These are phyloP conservation scores for Rhegmatorhina hoffmannsi DNA, from an alignment of 2,113 vertebrate genomes.

Conservation along the genomic window DNA sequence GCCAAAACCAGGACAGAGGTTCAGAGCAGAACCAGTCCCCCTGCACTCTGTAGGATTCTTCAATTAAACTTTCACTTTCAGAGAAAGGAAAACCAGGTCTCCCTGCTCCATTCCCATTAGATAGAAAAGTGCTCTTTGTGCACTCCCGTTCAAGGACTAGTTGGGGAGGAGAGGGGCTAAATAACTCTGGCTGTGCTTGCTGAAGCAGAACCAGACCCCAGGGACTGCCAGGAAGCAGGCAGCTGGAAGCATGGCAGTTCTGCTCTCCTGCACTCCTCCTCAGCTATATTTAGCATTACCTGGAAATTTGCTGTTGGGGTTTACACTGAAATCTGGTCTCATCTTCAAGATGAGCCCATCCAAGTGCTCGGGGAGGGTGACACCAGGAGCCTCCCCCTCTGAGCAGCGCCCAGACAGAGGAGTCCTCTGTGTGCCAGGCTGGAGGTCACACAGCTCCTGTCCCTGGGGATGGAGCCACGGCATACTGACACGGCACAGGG, in stretches of 20 bases:
- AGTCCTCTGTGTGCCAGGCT: background rate
- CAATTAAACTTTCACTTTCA: background rate
- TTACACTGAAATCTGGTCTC: background rate
- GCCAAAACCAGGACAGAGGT: background rate
- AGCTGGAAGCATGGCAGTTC: background rate
- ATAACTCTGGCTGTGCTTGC: background rate
- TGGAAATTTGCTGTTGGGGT: background rate
- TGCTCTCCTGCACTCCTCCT: background rate
- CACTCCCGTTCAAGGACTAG: background rate
- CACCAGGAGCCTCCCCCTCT: background rate
- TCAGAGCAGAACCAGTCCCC: accelerated
- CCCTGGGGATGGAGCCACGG: accelerated
- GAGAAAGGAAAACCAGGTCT: background rate
- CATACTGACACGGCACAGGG: background rate
- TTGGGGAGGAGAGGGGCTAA: background rate
- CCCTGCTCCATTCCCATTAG: background rate
- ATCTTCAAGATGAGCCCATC: background rate
- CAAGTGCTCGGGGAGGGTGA: background rate
- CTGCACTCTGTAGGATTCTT: background rate
- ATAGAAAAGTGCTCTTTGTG: background rate
- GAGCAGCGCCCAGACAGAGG: background rate
- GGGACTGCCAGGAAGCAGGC: background rate
- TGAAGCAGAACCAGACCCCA: background rate
- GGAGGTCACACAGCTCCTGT: background rate
- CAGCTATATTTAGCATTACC: background rate